Evolutionary conservation across 1,140 invertebrate genomes (phyloP).

Genomic region (Chironomus tepperi): DNA sequence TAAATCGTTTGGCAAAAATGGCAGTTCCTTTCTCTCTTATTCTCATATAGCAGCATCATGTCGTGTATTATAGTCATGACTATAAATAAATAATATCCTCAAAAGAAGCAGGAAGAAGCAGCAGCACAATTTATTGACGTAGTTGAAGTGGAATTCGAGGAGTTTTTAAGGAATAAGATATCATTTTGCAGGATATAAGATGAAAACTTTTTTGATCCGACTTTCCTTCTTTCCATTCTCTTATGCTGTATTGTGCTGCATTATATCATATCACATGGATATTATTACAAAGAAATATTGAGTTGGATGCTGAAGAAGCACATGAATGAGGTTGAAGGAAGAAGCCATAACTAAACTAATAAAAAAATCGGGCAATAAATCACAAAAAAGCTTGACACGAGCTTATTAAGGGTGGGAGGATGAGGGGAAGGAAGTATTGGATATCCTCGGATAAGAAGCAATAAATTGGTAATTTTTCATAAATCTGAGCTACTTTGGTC

Average conservation of each 20-base stretch:
- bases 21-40: no score
- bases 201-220: neutral
- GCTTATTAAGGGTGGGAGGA: neutral
- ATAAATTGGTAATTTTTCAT: constrained; percentile 23
- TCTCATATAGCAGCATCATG: neutral
- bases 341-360: constrained; percentile 3
- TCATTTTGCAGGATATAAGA: constrained; percentile 1
- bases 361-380: constrained; percentile 5
- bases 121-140: neutral
- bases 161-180: neutral
- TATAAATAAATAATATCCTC: neutral
- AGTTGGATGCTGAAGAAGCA: neutral
- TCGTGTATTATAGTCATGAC: neutral
- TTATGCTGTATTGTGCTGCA: neutral
- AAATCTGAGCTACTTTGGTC: neutral
- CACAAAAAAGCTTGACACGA: constrained; percentile 20
- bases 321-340: neutral
- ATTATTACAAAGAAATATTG: neutral
- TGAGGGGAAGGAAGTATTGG: neutral
- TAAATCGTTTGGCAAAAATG: neutral
- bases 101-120: neutral
- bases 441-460: neutral
- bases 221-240: neutral
- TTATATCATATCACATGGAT: neutral
- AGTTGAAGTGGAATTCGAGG: neutral